Base-by-base conservation (phyloP, 1,140 invertebrate genomes). In the Atopsyche davidsoni region DNA sequence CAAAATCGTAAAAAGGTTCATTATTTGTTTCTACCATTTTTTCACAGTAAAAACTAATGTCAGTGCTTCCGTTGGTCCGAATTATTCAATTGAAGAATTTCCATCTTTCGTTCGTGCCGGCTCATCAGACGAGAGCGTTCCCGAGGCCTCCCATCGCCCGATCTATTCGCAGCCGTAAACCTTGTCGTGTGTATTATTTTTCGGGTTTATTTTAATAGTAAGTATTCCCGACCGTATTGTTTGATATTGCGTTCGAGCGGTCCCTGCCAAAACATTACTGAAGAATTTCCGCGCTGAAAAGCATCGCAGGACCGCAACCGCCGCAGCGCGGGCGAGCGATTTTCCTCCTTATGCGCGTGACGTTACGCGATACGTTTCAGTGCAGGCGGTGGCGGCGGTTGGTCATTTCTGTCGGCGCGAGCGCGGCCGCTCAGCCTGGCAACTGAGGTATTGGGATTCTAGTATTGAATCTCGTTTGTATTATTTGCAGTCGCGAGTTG, bases 401-500 rank as follows among this genome's bases (percentile, higher is more conserved):
- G 42, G 34, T 44, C 31, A 24, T 24, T 31, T 44, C 42, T 44
- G 25, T 24, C 42, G 42, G 42, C 16, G 34, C 31, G 16, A n/a
- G 2, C 17, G 11, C 28, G 14, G 14, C 11, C 21, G 25, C 21
- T 23, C 21, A 31, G 48, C 39, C 24, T 43, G 25, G 48, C 48
- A 43, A 50, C 25, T 17, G 39, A 43, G 32, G 46, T 39, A 35
- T 48, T 22, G 36, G 36, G 18, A 25, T 53, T 4, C 17, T 41
- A 38, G 51, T 53, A 46, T 53, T 36, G 41, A 45, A 45, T 52
- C 22, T 36, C 28, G 22, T 40, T 53, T 34, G 36, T 31, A 4
- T 49, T 16, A 49, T 47, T 25, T 23, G 46, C 46, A 24, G 16
- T n/a, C 21, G 6, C n/a, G 40, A 48, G 45, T 54, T 54, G 52